These are phyloP conservation scores for Drosophila serrata DNA, from an alignment of 1,140 invertebrate species.

Conservation along the genomic window DNA sequence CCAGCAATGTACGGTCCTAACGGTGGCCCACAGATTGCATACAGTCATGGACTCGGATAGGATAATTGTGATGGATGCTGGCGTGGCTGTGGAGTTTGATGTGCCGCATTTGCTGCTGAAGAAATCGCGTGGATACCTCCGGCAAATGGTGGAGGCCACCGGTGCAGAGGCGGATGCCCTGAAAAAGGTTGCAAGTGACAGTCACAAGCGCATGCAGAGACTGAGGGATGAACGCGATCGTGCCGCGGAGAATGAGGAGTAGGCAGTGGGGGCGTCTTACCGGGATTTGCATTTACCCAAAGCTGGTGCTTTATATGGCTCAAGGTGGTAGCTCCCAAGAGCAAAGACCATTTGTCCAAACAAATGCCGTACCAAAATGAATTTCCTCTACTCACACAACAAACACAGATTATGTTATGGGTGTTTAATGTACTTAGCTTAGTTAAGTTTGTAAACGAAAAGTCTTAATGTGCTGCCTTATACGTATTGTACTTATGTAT, in stretches of 20 bases:
- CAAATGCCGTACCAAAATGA: constrained; percentile 46
- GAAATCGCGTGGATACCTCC: constrained; percentile 79
- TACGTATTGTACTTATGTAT: constrained; percentile 54
- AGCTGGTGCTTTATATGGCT: constrained; percentile 22
- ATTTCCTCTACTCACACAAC: constrained; percentile 9
- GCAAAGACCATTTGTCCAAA: neutral
- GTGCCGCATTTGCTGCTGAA: constrained; percentile 88
- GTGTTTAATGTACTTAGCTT: constrained; percentile 48
- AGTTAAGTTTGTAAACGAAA: constrained; percentile 52
- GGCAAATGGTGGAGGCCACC: constrained; percentile 76
- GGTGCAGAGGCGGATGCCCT: constrained; percentile 68
- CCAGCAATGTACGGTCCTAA: constrained; percentile 88
- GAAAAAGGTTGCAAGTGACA: constrained; percentile 71
- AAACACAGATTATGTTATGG: constrained; percentile 6
- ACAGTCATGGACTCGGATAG: constrained; percentile 93
- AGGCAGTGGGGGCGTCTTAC: neutral
- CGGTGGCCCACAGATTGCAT: constrained; percentile 91
- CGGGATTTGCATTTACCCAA: constrained; percentile 46
- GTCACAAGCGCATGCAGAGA: constrained; percentile 56
- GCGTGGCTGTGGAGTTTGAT: constrained; percentile 88
- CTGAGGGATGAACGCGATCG: constrained; percentile 43
- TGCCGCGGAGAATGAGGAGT: constrained; percentile 18
- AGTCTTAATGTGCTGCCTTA: constrained; percentile 56
- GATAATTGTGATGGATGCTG: constrained; percentile 88
- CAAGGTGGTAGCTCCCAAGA: neutral